Percentiles rank a stretch among this genome's conserved stretches.
phyloP scores from a whole-genome alignment of 1,140 invertebrate genomes.

The Nephila pilipes region DNA sequence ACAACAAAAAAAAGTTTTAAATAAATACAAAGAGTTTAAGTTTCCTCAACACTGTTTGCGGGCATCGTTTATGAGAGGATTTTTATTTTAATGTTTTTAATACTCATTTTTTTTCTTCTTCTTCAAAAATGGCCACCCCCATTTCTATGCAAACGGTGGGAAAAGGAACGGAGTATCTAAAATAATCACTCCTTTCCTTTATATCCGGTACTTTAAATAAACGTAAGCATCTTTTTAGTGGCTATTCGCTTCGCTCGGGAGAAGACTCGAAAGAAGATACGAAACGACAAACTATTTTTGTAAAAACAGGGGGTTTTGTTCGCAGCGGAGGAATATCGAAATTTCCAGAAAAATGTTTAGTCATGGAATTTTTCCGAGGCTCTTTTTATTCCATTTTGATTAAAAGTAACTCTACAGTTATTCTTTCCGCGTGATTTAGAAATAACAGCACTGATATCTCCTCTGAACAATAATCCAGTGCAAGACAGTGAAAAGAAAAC shows the following conservation, averaged over 20 bases:
- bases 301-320: neutral
- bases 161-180: conserved; percentile 15
- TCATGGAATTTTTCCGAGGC: too few species aligned
- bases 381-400: too few species aligned
- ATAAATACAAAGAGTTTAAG: conserved; percentile 32
- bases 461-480: too few species aligned
- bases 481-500: too few species aligned
- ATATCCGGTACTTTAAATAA: conserved; percentile 72
- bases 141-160: neutral
- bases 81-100: neutral
- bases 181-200: conserved; percentile 66
- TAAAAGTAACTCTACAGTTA: too few species aligned
- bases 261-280: neutral
- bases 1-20: conserved; percentile 1
- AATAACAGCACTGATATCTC: too few species aligned
- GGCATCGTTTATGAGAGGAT: conserved; percentile 6
- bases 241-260: neutral
- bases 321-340: neutral
- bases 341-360: neutral
- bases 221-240: conserved; percentile 24
- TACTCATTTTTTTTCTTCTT: too few species aligned
- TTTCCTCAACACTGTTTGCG: neutral
- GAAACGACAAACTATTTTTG: conserved; percentile 9
- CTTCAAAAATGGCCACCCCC: neutral
- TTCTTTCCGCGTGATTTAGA: too few species aligned